These are phyloP conservation scores for Ptilodon capucinus DNA, from an alignment of 2,888 invertebrate species.

Conservation along the genomic window DNA sequence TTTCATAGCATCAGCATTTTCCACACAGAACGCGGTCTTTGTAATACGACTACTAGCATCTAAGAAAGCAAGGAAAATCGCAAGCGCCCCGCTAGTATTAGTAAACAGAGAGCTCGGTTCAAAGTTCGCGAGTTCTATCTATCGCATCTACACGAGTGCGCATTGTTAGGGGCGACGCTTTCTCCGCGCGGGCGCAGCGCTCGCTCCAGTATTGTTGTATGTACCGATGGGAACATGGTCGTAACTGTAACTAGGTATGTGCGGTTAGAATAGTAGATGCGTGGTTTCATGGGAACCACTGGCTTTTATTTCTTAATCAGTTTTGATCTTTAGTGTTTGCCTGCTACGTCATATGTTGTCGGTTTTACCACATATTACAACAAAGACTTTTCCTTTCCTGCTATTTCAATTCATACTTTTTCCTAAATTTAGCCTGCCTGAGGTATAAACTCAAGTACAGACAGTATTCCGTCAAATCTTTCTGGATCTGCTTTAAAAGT, in stretches of 20 bases:
- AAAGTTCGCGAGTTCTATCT: slow-evolving; percentile 47
- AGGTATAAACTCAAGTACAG: too few relatives aligned
- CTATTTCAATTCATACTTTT: too few relatives aligned
- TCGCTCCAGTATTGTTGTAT: slow-evolving; percentile 37
- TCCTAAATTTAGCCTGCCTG: too few relatives aligned
- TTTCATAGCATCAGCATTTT: too few relatives aligned
- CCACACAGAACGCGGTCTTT: too few relatives aligned
- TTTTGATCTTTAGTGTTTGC: too few relatives aligned
- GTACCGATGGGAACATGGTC: slow-evolving; percentile 34
- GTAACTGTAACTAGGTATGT: slow-evolving; percentile 26
- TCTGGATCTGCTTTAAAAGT: too few relatives aligned
- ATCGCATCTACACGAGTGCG: slow-evolving; percentile 43
- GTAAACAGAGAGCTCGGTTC: slow-evolving; percentile 34
- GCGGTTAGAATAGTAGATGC: slow-evolving; percentile 6
- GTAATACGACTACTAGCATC: not conserved
- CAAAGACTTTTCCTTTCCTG: too few relatives aligned
- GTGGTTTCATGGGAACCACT: not conserved
- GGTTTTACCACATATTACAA: too few relatives aligned
- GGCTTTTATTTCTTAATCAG: not conserved
- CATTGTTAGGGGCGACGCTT: slow-evolving; percentile 46
- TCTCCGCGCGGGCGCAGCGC: slow-evolving; percentile 34
- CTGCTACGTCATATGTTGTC: too few relatives aligned
- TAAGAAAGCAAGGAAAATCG: not conserved
- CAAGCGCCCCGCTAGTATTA: slow-evolving; percentile 1
- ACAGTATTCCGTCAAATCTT: too few relatives aligned